Base-by-base conservation (phyloP, 2,888 invertebrate species). In the Clivina fossor region DNA sequence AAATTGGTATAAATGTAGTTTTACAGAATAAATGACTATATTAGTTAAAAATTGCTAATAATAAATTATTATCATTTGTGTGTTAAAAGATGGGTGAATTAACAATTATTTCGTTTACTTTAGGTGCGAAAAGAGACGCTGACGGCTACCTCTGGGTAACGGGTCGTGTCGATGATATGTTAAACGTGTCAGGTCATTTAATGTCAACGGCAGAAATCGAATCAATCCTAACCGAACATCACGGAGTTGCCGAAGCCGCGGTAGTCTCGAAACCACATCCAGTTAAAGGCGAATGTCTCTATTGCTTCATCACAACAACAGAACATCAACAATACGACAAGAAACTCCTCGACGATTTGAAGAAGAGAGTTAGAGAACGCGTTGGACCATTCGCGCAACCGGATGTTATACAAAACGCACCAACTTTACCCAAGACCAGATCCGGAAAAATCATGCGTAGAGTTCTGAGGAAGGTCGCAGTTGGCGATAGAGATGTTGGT, bases 381-480 rank as follows among this genome's bases (percentile, higher is more conserved):
- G 98, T 98, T 65, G 98, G 98, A 1, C 90, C 97, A 0, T 96
- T 99, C 72, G 98, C 98, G 0, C 85, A 89, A 65, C 98, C 98
- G 0, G 98, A 98, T 71, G 84, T 88, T 28, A 86, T 99, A 56
- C 98, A 99, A 64, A 84, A 91, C 71, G 96, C 97, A 0, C 93
- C 95, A 0, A 90, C 88, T 0, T 77, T 99, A 60, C 99, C 99
- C 0, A 97, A 98, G 76, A 97, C 97, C 0, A 81, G 97, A 41
- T 97, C 97, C 0, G 99, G 99, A 1, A 99, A 99, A 77, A 97
- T 99, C 58, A 97, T 99, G 93, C 82, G 99, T 58, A 82, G 99
- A 61, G 89, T 99, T 56, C 77, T 99, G 58, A 82, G 96, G 60
- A 95, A 97, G 76, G 86, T 99, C 9, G 97, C 98, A 0, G 76